These are phyloP conservation scores for Natrix natrix DNA, from an alignment of 2,797 vertebrate species.

Conservation along the genomic window DNA sequence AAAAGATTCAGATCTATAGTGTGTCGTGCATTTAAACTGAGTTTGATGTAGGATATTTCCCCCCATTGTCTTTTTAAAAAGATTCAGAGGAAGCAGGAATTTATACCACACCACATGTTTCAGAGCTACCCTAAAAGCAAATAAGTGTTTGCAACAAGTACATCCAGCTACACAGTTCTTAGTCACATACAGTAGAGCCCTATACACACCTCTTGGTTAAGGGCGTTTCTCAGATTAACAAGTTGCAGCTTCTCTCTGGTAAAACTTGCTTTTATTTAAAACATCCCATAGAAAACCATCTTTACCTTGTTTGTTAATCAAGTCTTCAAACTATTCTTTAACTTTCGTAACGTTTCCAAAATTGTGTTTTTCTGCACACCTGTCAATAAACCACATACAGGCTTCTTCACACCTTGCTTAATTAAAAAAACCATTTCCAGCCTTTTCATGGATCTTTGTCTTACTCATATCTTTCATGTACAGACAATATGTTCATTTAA, in stretches of 20 bases:
- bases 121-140: background rate
- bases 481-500: background rate
- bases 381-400: background rate
- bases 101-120: background rate
- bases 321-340: background rate
- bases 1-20: slow-evolving; percentile 6
- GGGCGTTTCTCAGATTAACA: slow-evolving; percentile 52
- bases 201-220: slow-evolving; percentile 44
- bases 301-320: background rate
- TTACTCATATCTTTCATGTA: background rate
- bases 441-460: background rate
- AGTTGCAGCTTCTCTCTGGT: slow-evolving; percentile 55
- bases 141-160: background rate
- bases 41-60: background rate
- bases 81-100: background rate
- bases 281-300: background rate
- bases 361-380: background rate
- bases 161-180: slow-evolving; percentile 29
- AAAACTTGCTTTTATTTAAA: slow-evolving; percentile 55
- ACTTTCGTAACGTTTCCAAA: background rate
- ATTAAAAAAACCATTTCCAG: background rate
- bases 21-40: slow-evolving; percentile 11
- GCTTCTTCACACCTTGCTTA: background rate
- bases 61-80: background rate
- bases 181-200: slow-evolving; percentile 30